Evolutionary conservation across 1,140 invertebrate genomes (phyloP).

Genomic region (Argopecten irradians): DNA sequence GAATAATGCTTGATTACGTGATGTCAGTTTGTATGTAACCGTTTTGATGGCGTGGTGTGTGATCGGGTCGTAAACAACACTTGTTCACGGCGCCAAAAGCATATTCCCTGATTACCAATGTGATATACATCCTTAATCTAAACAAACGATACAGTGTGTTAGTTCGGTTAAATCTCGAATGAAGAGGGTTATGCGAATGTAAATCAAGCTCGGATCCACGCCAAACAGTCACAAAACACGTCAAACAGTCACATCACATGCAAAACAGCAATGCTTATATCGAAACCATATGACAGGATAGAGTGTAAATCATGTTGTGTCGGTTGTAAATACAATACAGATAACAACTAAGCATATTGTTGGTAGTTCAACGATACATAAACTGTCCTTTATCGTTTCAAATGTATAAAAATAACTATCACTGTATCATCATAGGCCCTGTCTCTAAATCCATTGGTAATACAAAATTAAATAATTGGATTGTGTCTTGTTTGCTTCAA

Average conservation of each 20-base stretch:
- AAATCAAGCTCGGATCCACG: not conserved
- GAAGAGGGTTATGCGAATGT: not conserved
- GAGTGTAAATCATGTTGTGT: not conserved
- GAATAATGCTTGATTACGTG: not conserved
- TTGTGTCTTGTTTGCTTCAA: not conserved
- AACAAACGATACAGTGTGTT: not conserved
- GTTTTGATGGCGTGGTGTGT: not conserved
- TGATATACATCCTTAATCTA: not conserved
- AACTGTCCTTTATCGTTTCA: not conserved
- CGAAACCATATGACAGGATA: not conserved
- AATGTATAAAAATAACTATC: not conserved
- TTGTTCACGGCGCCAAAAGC: not conserved
- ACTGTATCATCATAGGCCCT: not conserved
- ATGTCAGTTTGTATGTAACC: not conserved
- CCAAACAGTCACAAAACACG: not conserved
- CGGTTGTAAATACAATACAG: not conserved
- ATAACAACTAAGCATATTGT: not conserved
- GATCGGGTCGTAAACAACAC: not conserved
- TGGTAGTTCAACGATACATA: not conserved
- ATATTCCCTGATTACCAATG: not conserved
- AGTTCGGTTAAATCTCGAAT: not conserved
- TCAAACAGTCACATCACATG: not conserved
- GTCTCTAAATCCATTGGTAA: not conserved
- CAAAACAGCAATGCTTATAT: not conserved
- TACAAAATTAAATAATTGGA: not conserved